Base-by-base conservation (phyloP, 35 echinoderm and acorn worm genomes). In the Holothuria glaberrima region DNA sequence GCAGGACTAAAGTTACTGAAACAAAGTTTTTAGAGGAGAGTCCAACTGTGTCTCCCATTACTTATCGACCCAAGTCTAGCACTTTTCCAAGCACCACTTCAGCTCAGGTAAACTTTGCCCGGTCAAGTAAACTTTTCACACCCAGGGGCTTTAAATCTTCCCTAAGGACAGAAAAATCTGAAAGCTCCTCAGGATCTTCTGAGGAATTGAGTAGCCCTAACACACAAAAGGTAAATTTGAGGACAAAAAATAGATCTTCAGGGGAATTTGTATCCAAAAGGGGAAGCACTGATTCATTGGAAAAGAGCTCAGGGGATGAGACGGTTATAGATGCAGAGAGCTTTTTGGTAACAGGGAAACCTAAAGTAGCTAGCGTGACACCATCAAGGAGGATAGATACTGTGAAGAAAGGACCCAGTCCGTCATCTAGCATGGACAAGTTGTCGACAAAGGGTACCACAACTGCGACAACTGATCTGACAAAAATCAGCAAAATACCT, bases 111-210 rank as follows among this genome's bases (percentile, higher is more conserved):
- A 87, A 87, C 31, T 62, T 87, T 10, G 35, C 58, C 5, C 21
- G 66, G 9, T 72, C 94, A 19, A 85, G 87, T n/a, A 96, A 92
- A 67, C 83, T 96, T 21, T 89, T 85, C 58, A 78, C 91, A 46
- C 86, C 91, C 19, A 79, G 88, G 78, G 94, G 94, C 66, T 90
- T 93, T 71, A 92, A 92, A 66, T 86, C 94, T 38, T 91, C 90
- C 5, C 70, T 79, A 52, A 82, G 71, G 30, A 72, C 78, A 65
- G 90, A 95, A 21, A 95, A 89, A 22, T 92, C 87, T 13, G 91
- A 93, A 71, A 70, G 87, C 14, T 92, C 90, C 16, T 95, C 94
- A n/a, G 92, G 91, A 24, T 94, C 83, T 0, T 92, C 94, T n/a
- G 94, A 96, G 59, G 94, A 96, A 56, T 56, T 93, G 20, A 89